Evolutionary conservation across 2,113 vertebrate genomes (phyloP).

Genomic region (Pedionomus torquatus): DNA sequence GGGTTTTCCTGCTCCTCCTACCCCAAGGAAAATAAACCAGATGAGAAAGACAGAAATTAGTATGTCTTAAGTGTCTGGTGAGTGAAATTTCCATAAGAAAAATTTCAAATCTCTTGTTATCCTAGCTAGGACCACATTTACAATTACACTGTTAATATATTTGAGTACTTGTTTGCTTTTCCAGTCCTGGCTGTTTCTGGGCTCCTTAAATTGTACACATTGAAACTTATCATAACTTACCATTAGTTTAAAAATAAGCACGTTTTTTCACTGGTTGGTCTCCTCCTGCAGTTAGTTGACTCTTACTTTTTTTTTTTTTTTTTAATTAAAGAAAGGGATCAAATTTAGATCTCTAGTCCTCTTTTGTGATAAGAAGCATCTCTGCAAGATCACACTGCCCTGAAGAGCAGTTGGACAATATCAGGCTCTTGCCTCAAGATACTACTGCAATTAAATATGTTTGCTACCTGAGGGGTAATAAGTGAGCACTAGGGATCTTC

Average conservation of each 20-base stretch:
- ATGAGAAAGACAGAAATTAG: neutral
- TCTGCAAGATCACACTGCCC: neutral
- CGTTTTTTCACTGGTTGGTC: neutral
- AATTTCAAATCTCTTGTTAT: neutral
- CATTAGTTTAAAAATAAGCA: neutral
- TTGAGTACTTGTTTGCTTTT: neutral
- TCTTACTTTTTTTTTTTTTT: neutral
- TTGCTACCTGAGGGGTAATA: neutral
- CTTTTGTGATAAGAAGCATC: neutral
- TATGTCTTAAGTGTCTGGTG: neutral
- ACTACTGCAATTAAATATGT: neutral
- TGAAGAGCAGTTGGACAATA: neutral
- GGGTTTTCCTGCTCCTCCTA: neutral
- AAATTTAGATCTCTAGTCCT: neutral
- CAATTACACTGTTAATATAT: neutral
- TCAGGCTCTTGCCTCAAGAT: neutral
- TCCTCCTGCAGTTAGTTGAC: neutral
- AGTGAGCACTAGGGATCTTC: neutral
- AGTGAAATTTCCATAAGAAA: neutral
- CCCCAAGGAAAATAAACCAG: neutral
- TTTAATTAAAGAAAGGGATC: neutral
- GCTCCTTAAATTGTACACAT: neutral
- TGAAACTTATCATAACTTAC: neutral
- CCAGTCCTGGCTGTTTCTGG: neutral
- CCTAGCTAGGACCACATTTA: neutral